phyloP scores from a whole-genome alignment of 2,888 invertebrate species.

The Dynastes maya region DNA sequence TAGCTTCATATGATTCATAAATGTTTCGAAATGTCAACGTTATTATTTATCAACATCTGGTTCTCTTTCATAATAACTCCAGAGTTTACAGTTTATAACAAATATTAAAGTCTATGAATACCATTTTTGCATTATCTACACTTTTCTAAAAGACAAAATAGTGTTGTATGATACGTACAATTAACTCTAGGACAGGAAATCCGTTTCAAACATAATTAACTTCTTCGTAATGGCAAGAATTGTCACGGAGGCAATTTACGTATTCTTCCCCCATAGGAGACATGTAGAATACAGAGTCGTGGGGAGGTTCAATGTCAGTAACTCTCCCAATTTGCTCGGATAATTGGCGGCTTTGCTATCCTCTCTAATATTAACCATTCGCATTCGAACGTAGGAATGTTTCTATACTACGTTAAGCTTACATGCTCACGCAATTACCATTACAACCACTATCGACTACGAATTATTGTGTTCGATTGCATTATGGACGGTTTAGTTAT shows the following conservation, averaged over 20 bases:
- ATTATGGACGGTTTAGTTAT: background rate
- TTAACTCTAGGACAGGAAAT: background rate
- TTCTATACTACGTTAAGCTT: slow-evolving; percentile 3
- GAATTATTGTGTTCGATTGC: slow-evolving; percentile 1
- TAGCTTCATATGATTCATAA: too few relatives aligned
- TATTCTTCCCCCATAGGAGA: slow-evolving; percentile 21
- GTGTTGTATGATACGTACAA: too few relatives aligned
- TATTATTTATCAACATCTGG: too few relatives aligned
- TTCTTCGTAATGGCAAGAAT: background rate
- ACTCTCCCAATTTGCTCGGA: slow-evolving; percentile 61
- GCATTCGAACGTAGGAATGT: slow-evolving; percentile 54
- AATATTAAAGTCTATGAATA: too few relatives aligned
- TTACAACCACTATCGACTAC: background rate
- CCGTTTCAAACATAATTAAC: background rate
- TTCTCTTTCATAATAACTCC: too few relatives aligned
- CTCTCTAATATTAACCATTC: slow-evolving; percentile 53
- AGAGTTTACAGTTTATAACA: too few relatives aligned
- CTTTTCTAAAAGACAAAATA: too few relatives aligned
- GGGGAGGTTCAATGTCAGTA: slow-evolving; percentile 47
- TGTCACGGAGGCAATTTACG: slow-evolving; percentile 22
- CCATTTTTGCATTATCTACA: too few relatives aligned
- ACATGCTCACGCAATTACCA: background rate
- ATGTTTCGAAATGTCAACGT: too few relatives aligned
- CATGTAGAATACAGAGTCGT: slow-evolving; percentile 40
- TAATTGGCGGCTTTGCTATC: slow-evolving; percentile 60